Evolutionary conservation across 2,797 vertebrate species (phyloP), one percentile per base, ranked within the genome.

Genomic region (Syngnathus rostellatus): DNA sequence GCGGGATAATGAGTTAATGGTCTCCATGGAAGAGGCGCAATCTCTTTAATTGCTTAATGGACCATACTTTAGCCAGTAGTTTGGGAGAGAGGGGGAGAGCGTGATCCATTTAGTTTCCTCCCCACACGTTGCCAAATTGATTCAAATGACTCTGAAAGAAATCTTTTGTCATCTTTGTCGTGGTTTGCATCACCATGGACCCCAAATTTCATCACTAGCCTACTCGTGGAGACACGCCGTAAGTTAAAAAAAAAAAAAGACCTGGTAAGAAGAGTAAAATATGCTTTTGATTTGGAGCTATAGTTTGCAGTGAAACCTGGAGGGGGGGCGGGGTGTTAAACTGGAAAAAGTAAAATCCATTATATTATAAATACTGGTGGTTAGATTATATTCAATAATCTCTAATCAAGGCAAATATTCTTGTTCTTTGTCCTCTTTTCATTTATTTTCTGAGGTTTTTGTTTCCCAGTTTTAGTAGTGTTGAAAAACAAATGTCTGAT

Each of bases 41-140:
- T 38, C 25, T 57, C 25, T 57, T 57, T 57, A 57, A 57, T 57
- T 57, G 55, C 14, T 58, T 17, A 58, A 58, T 58, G 55, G 55
- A 58, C 55, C 25, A 11, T 54, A 54, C 53, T 37, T 58, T 31
- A 58, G 31, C 6, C 16, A 37, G 31, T 57, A 57, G 31, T 58
- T 58, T 37, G 55, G 14, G 2, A 37, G 17, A 38, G 31, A 37
- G 50, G 5, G 55, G 2, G 23, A 8, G 55, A 58, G 46, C 6
- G 50, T 10, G 55, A 57, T 57, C 14, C 55, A 57, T 57, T 57
- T 57, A 16, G 25, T 57, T 57, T 14, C 55, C 25, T 6, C 31
- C 6, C 6, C 1, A 37, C 23, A 57, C 31, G 3, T 31, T 7
- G 55, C 14, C 25, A 57, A 57, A 37, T 57, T 57, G 55, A 57